Conservation (phyloP, 2,113 vertebrate genomes). For the Leucosticte australis region DNA sequence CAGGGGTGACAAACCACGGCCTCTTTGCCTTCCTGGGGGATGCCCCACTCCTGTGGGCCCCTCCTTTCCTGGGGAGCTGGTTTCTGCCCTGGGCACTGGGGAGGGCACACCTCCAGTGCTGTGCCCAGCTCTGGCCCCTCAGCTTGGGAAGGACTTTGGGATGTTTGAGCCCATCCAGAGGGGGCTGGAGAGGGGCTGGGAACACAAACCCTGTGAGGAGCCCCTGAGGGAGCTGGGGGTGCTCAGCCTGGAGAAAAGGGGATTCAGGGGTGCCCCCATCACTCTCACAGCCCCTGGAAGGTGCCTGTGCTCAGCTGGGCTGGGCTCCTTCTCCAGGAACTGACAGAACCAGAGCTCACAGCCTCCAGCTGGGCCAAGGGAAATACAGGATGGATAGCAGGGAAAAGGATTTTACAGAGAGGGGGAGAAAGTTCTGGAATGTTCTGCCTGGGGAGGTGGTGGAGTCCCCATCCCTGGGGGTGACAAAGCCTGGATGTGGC, state of each 20-base stretch:
- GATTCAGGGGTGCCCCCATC: neutral
- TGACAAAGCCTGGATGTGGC: neutral
- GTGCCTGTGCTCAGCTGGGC: neutral
- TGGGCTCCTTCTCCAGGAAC: neutral
- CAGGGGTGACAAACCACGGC: neutral
- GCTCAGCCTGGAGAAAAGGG: neutral
- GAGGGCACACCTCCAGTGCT: no score
- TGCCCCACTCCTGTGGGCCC: neutral
- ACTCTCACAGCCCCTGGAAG: neutral
- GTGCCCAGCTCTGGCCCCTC: neutral
- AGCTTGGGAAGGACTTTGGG: neutral
- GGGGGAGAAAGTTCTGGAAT: neutral
- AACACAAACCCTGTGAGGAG: no score
- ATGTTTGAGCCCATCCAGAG: no score
- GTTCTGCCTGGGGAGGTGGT: neutral
- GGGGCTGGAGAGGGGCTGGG: no score
- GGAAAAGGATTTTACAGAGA: neutral
- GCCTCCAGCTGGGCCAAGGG: neutral
- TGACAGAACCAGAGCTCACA: neutral
- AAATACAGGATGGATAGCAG: neutral
- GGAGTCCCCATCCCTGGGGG: neutral
- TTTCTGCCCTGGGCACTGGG: neutral
- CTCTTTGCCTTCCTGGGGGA: neutral
- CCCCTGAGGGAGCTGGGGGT: neutral
- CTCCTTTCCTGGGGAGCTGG: rapidly evolving